Percentiles rank a stretch among this genome's conserved stretches.
Evolutionary conservation across 2,113 vertebrate species (phyloP).

Genomic region (Phaethornis superciliosus): DNA sequence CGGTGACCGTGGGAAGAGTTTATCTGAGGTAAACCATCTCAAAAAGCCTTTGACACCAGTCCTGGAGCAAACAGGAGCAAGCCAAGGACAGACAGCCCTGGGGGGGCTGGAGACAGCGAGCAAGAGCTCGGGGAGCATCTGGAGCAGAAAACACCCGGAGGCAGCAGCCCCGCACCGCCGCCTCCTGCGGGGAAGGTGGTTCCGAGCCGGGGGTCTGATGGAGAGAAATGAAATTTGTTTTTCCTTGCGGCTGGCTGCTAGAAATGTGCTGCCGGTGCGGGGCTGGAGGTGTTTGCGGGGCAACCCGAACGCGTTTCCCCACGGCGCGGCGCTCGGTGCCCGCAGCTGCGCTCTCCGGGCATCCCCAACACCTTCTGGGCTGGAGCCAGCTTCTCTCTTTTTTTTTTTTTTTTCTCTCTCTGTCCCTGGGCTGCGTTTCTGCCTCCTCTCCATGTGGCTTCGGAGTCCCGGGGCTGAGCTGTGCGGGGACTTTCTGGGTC

Average conservation of each 20-base stretch:
- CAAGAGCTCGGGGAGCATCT: background rate
- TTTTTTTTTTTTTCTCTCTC: background rate
- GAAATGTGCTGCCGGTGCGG: background rate
- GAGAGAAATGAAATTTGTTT: background rate
- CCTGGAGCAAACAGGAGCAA: background rate
- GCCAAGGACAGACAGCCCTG: background rate
- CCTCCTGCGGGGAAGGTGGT: background rate
- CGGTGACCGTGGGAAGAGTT: background rate
- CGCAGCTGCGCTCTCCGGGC: background rate
- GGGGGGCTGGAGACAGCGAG: background rate
- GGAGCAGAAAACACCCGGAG: background rate
- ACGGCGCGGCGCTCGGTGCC: background rate
- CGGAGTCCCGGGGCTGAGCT: background rate
- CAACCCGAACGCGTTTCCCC: background rate
- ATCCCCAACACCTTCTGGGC: accelerated
- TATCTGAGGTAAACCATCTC: background rate
- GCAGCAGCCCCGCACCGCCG: background rate
- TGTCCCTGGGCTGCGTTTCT: accelerated
- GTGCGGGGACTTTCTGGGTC: background rate
- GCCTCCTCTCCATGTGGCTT: background rate
- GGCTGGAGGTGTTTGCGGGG: too few relatives aligned
- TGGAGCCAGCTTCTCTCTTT: background rate
- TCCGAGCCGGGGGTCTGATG: background rate
- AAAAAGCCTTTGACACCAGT: background rate
- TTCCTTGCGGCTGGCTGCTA: background rate